A percentile compares a stretch with the other conserved stretches of the same genome.
These are phyloP conservation scores for Festucalex cinctus DNA, from an alignment of 2,113 vertebrate genomes.

Conservation along the genomic window DNA sequence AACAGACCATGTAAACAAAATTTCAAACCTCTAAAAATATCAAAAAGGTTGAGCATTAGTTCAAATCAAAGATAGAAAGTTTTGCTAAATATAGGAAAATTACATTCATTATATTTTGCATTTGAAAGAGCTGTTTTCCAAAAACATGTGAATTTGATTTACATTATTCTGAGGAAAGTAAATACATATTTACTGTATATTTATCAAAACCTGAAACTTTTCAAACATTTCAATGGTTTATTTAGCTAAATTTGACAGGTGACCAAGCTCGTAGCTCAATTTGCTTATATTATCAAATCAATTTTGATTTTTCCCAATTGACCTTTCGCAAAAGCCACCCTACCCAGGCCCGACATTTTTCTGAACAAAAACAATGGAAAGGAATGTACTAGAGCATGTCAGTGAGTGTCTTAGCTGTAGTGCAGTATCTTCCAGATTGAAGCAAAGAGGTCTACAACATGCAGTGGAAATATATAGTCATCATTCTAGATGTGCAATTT, in stretches of 20 bases:
- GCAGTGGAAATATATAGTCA: too few relatives aligned
- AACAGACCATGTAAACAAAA: constrained; percentile 3
- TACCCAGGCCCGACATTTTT: too few relatives aligned
- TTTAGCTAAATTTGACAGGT: not conserved
- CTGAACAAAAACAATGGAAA: too few relatives aligned
- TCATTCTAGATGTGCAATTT: too few relatives aligned
- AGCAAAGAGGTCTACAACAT: too few relatives aligned
- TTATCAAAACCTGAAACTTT: not conserved
- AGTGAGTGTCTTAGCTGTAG: too few relatives aligned
- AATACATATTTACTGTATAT: not conserved
- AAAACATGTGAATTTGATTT: not conserved
- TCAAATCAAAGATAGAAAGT: not conserved
- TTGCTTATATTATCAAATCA: not conserved
- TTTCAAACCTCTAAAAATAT: not conserved
- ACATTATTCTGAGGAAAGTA: not conserved
- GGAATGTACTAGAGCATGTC: too few relatives aligned
- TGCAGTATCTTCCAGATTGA: too few relatives aligned
- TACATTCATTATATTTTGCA: not conserved
- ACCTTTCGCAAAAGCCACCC: too few relatives aligned
- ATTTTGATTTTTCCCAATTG: not conserved
- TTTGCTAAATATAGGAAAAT: not conserved
- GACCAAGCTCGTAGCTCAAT: not conserved
- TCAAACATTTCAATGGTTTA: not conserved
- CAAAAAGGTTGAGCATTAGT: not conserved
- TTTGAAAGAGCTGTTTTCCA: not conserved